Base-by-base conservation (phyloP, 2,797 vertebrate genomes). In the Anomalospiza imberbis region DNA sequence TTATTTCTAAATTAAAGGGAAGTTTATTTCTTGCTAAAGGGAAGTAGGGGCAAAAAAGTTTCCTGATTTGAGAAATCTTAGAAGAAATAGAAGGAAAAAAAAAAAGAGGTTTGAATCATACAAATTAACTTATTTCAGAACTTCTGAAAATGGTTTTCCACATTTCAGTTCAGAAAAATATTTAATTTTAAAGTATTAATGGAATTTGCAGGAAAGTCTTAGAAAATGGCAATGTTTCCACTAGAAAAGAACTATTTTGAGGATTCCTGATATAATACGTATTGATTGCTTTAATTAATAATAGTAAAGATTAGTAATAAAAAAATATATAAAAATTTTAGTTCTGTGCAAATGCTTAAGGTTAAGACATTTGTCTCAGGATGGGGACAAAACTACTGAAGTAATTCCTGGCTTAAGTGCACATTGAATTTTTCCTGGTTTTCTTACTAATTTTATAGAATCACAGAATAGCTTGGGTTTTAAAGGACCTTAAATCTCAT, bases 331-430 rank as follows among this genome's bases (percentile, higher is more conserved):
- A 17, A 36, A 17, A 3, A 51, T 83, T 61, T 74, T 51, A 54
- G 15, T 51, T 83, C 17, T 74, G 9, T 13, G 17, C 8, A 44
- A 62, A 55, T 40, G 2, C 19, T 68, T 42, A 50, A 19, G 32
- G 2, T 48, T 13, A 32, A 53, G 20, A 45, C 0, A 11, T 66
- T 70, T 10, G 0, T 74, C 5, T 8, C 6, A 25, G 4, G 20
- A 21, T 29, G 11, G 12, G 16, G 7, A 36, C 7, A 63, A 78
- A 72, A 34, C 2, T 22, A 40, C 11, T 20, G 40, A 60, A 80
- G 48, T 15, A 2, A 24, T 26, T n/a, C 17, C 31, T 79, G 32
- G 9, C 2, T 73, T 63, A 54, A 54, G 6, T 40, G 8, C 10
- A 40, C 5, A 9, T 48, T 62, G 28, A 47, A 60, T 42, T 6